These are phyloP conservation scores for Catalaphyllia jardinei DNA, from an alignment of 64 coral and sea anemone genomes.

Conservation along the genomic window DNA sequence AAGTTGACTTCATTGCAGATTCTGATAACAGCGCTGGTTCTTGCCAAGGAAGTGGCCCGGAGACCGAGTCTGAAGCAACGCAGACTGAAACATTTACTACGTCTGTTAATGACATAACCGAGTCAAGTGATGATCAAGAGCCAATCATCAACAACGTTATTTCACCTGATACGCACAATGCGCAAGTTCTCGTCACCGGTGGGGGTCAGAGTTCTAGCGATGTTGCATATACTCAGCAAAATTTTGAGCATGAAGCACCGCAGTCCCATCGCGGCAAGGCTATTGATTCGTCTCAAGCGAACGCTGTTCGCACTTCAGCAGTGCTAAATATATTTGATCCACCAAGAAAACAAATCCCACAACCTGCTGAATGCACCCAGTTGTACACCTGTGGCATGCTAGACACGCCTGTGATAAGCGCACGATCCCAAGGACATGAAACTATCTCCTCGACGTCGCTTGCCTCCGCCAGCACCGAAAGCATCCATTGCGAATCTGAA, in stretches of 20 bases:
- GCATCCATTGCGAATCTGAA: not conserved
- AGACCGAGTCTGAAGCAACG: not conserved
- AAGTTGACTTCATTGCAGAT: not conserved
- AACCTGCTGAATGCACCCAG: not conserved
- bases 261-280: not conserved
- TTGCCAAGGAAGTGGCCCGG: not conserved
- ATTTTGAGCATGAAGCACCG: not conserved
- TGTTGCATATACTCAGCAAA: not conserved
- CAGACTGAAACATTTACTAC: not conserved
- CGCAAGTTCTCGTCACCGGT: not conserved
- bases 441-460: not conserved
- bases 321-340: not conserved
- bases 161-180: not conserved
- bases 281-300: not conserved
- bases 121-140: not conserved
- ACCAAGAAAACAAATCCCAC: conserved; percentile 7
- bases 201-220: not conserved
- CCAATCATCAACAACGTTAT: not conserved
- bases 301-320: not conserved
- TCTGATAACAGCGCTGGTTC: not conserved
- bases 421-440: not conserved
- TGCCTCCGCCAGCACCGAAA: conserved; percentile 18
- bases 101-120: not conserved
- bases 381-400: not conserved
- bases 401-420: not conserved